Base-by-base conservation (phyloP, 2,113 vertebrate genomes). In the Cyanoramphus novaezelandiae region DNA sequence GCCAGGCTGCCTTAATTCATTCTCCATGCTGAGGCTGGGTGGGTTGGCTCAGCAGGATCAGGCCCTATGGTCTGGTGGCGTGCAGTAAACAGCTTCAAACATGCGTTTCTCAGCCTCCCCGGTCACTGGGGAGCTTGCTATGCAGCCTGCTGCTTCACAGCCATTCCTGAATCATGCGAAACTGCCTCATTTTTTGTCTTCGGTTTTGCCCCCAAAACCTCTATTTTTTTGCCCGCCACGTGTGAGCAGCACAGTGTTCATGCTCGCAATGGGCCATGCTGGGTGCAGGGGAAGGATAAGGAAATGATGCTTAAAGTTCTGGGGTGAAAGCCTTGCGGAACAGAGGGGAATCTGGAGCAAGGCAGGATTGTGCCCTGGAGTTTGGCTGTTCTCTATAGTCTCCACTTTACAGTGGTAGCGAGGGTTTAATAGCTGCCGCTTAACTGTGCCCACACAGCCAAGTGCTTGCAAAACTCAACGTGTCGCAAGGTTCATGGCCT, bases 381-480 rank as follows among this genome's bases (percentile, higher is more conserved):
- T 75, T 82, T 69, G 57, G 27, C 33, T 0, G 0, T 35, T 67
- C 13, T 64, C 29, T 69, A 8, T 24, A 72, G 72, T 37, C 71
- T 49, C 2, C 1, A 1, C 25, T 55, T 88, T 3, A 8, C 28
- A 10, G 63, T 5, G 7, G 50, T 11, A 49, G 25, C 1, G 3
- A 83, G 71, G 13, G 19, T 59, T 62, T 70, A 33, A 28, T 72
- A 20, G 49, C 69, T n/a, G 33, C 41, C 5, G 7, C 13, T 37
- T 12, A 15, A 28, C 59, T 69, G 17, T 7, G 2, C 0, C 3
- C 47, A 17, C 23, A 5, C 47, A 37, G 13, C 37, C 0, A 0
- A 25, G 12, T 2, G 24, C 62, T 81, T 77, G 68, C 44, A 55
- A 72, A 83, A 43, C 68, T 50, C 47, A 11, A 2, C 2, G 0